Evolutionary conservation across 2,113 vertebrate genomes (phyloP), one percentile per base, ranked within the genome.

Genomic region (Phalacrocorax brasilianus): DNA sequence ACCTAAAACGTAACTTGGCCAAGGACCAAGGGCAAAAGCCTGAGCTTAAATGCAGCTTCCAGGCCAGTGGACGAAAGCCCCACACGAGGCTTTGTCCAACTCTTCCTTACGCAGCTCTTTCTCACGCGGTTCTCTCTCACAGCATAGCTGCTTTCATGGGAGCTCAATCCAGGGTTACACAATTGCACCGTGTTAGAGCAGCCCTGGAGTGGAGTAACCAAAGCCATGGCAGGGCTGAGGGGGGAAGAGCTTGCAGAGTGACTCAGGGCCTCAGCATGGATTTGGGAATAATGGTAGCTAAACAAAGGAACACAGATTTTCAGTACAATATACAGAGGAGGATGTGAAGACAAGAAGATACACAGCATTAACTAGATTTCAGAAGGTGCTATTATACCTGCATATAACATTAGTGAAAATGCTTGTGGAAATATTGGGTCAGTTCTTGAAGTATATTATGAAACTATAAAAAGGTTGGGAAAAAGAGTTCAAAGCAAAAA

Each of bases 361-460:
- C 19, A n/a, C 17, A 50, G 22, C 35, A 53, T 58, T 50, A 70
- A 58, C 32, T 74, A 49, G 23, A 42, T 77, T 70, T 71, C 72
- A 80, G 38, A 89, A 91, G 20, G 38, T 23, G 12, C 4, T 81
- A 5, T 76, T 59, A 71, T 38, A 61, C 15, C 30, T 86, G 45
- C 49, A 35, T 65, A 63, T 2, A 59, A 50, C n/a, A 83, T 63
- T 63, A 67, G 21, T 52, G 59, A 77, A 90, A 91, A 82, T 33
- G 15, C 21, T 67, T 0, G 0, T 67, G 35, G 44, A 35, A 70
- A n/a, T 77, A 71, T 32, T 50, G 14, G 9, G 3, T 59, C 6
- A 0, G 14, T 35, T 68, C 70, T 76, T 89, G n/a, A 91, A 78
- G 10, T 49, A 32, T 56, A 91, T 47, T 63, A 68, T 15, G n/a